Evolutionary conservation across 2,113 vertebrate species (phyloP).

Genomic region (Gobio gobio): DNA sequence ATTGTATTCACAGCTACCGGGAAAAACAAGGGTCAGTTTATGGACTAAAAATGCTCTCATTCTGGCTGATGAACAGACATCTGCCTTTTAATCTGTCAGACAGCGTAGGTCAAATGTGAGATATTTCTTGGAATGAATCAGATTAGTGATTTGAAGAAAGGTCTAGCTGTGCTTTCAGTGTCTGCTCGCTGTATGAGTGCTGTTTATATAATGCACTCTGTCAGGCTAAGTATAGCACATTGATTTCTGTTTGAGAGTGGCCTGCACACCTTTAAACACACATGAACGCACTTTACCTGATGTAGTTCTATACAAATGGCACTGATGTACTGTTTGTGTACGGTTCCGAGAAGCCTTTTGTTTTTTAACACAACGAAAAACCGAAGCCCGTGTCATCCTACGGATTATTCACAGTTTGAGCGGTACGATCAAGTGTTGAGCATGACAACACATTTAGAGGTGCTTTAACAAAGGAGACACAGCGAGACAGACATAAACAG

Average conservation of each 20-base stretch:
- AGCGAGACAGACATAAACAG: conserved; percentile 23
- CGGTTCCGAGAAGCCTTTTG: conserved; percentile 28
- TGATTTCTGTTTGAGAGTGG: conserved; percentile 40
- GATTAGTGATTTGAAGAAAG: conserved; percentile 19
- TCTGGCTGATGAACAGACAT: background rate
- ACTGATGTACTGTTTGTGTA: conserved; percentile 43
- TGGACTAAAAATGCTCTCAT: background rate
- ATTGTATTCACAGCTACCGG: background rate
- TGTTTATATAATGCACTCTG: conserved; percentile 56
- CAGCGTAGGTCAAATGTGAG: background rate
- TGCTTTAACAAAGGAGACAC: conserved; percentile 31
- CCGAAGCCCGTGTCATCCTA: background rate
- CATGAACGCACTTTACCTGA: conserved; percentile 8
- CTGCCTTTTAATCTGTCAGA: conserved; percentile 4
- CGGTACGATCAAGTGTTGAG: background rate
- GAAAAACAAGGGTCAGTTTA: background rate
- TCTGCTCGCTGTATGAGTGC: conserved; percentile 24
- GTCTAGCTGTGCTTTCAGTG: background rate
- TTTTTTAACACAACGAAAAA: conserved; percentile 20
- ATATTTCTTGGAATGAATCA: background rate
- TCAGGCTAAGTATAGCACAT: conserved; percentile 52
- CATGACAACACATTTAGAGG: conserved; percentile 22
- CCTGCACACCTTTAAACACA: conserved; percentile 36
- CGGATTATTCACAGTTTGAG: conserved; percentile 21
- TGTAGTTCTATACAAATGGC: conserved; percentile 38